Base-by-base conservation (phyloP, 2,113 vertebrate species). In the Oreocharis arfaki region DNA sequence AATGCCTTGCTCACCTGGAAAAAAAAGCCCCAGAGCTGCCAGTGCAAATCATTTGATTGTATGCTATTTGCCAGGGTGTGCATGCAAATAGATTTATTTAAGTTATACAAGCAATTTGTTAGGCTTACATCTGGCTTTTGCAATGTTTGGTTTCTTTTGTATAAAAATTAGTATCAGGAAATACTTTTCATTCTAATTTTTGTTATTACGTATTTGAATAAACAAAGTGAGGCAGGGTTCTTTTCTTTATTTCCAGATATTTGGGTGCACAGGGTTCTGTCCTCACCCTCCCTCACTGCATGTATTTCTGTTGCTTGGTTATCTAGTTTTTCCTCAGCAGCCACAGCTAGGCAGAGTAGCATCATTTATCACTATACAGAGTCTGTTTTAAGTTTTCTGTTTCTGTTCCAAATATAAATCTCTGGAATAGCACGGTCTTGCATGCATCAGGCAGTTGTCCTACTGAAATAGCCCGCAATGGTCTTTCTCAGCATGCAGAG, bases 341-440 rank as follows among this genome's bases (percentile, higher is more conserved):
- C 89, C 84, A 88, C 56, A 86, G 90, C 89, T 93, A 92, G 84
- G 94, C 95, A 95, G 84, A 93, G 89, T 88, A 94, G 84, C 90
- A 91, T 93, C 94, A 84, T 96, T 92, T 90, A 94, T 95, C 96
- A 87, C 65, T 71, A 84, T 32, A 78, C 53, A 90, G 93, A 95
- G 80, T 85, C 93, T 97, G 93, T 59, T 90, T 98, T 93, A 79
- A 96, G 84, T 96, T 97, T 97, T 97, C 85, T 87, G 65, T 95
- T 97, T 97, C 96, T 94, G 95, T 90, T 97, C 86, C 87, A 96
- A 93, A 83, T 91, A 96, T 95, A 97, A 97, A 97, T 97, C 94
- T 96, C 89, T 82, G n/a, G 80, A 93, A 97, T 64, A 97, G 59
- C 87, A 60, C 13, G 89, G 85, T 89, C 91, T 92, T 95, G 93